phyloP scores from a whole-genome alignment of 2,797 vertebrate species.

The Lophotriccus pileatus region DNA sequence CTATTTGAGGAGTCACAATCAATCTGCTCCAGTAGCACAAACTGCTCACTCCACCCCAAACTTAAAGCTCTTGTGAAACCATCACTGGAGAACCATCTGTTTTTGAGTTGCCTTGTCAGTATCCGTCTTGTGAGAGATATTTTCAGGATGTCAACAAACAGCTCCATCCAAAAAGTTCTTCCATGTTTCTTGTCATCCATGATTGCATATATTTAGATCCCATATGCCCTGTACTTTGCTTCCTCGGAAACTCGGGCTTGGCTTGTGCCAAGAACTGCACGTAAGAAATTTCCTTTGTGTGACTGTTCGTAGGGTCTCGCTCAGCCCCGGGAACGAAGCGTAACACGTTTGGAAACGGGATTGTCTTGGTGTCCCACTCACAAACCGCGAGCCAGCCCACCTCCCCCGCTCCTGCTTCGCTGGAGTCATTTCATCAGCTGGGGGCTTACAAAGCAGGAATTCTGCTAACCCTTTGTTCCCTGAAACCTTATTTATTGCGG shows the following conservation, averaged over 20 bases:
- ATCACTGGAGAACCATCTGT: conserved; percentile 23
- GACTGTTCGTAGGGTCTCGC: not conserved
- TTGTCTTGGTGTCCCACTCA: conserved; percentile 5
- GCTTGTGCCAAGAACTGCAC: not conserved
- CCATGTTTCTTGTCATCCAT: conserved; percentile 7
- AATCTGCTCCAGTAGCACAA: conserved; percentile 7
- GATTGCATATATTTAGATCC: conserved; percentile 24
- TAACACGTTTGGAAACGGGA: conserved; percentile 15
- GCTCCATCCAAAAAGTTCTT: conserved; percentile 20
- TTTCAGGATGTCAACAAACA: conserved; percentile 38
- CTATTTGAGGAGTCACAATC: conserved; percentile 11
- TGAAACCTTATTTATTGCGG: not conserved
- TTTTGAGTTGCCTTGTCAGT: conserved; percentile 41
- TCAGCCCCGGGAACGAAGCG: not conserved
- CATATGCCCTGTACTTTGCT: conserved; percentile 33
- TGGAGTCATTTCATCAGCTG: not conserved
- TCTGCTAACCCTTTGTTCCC: not conserved
- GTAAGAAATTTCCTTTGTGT: not conserved
- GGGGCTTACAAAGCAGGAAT: not conserved
- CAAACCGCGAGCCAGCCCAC: not conserved
- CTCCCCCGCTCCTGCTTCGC: not conserved
- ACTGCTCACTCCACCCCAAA: conserved; percentile 1
- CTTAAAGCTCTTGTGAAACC: conserved; percentile 17
- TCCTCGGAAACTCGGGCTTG: conserved; percentile 4
- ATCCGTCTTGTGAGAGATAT: conserved; percentile 3